phyloP scores from a whole-genome alignment of 1,140 invertebrate genomes.

The Drosophila arizonae region DNA sequence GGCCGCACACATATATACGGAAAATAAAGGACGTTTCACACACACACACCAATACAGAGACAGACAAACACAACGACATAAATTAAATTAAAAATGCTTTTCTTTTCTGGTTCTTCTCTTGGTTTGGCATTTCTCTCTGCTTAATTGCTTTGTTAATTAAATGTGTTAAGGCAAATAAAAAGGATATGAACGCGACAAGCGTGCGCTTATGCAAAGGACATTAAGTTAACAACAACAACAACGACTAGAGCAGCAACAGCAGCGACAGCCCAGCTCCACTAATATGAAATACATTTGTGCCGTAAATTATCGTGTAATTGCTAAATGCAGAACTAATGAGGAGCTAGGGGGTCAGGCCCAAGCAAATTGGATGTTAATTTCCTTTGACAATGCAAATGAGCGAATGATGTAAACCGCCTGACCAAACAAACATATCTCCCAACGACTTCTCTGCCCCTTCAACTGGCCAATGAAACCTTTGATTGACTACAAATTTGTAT shows the following conservation, averaged over 20 bases:
- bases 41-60: background rate
- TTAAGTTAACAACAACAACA: conserved; percentile 69
- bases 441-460: background rate
- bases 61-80: conserved; percentile 43
- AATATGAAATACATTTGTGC: conserved; percentile 70
- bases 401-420: conserved; percentile 50
- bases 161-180: conserved; percentile 72
- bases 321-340: conserved; percentile 29
- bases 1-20: conserved; percentile 16
- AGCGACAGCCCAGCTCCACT: conserved; percentile 30
- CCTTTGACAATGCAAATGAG: conserved; percentile 58
- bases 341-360: conserved; percentile 18
- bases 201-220: conserved; percentile 66
- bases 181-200: conserved; percentile 63
- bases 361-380: conserved; percentile 60
- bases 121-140: conserved; percentile 71
- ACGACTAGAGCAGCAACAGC: no score
- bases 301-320: conserved; percentile 74
- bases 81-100: conserved; percentile 74
- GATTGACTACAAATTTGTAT: background rate
- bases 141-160: conserved; percentile 82
- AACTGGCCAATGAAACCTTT: background rate
- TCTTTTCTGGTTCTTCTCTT: conserved; percentile 44
- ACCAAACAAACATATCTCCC: conserved; percentile 19
- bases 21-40: conserved; percentile 1